Base-by-base conservation (phyloP, 2,113 vertebrate species). In the Cathartes aura region DNA sequence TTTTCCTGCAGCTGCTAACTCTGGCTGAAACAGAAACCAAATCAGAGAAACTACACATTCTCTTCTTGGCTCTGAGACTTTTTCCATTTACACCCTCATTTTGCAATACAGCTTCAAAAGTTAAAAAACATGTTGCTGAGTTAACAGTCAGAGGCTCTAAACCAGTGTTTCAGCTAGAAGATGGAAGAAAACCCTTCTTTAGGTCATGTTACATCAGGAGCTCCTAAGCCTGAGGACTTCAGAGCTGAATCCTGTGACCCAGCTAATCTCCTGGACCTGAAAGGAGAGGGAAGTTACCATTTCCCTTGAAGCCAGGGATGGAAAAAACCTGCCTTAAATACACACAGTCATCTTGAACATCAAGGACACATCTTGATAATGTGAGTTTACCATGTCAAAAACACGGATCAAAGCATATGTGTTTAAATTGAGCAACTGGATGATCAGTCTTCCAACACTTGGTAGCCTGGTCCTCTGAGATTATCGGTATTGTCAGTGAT, bases 321-420 rank as follows among this genome's bases (percentile, higher is more conserved):
- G 26, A 38, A 90, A 78, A 68, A 19, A 22, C 24, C 34, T 58
- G 32, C 70, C 18, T 66, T 36, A 66, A 66, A 74, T 10, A 62
- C 27, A 60, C 20, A 78, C 30, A 76, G 5, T 16, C 43, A 11
- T 36, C 50, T 42, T 70, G 29, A 42, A 29, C 26, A 52, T 23
- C 47, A 70, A 48, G 56, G 42, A 66, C 15, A 10, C 18, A 22
- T 2, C 13, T 8, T 55, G 34, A 27, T 36, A 68, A 73, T n/a
- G 14, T 1, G 4, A 43, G 30, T 24, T 82, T 38, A 71, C 52
- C 26, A 6, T 8, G 18, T n/a, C 34, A 53, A 29, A 75, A 40
- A 26, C 12, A 50, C 0, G 0, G 64, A 45, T 60, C 52, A 36
- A 74, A 82, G 55, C 10, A 27, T 12, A 14, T 1, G 10, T 18